Evolutionary conservation across 2,797 vertebrate genomes (phyloP), one percentile per base, ranked within the genome.

Genomic region (Thalassophryne amazonica): DNA sequence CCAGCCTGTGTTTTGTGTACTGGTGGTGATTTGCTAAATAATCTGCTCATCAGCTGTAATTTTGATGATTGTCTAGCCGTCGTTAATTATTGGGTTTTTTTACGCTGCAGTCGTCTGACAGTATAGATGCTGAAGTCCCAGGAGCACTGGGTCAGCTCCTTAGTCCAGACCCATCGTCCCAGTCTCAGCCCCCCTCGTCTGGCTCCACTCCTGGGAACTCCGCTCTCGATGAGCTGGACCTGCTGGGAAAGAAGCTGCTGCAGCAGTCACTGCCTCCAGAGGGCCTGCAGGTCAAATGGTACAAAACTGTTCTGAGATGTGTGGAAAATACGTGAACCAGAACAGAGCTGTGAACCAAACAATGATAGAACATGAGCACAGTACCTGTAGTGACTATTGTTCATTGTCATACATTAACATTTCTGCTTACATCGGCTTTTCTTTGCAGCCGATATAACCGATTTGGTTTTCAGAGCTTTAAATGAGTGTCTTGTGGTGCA

Each of bases 231-330:
- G 95, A 97, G 78, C 86, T 99, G 65, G 97, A 99, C 71, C 85
- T 95, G 56, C 86, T 99, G 74, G 97, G 97, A 43, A 99, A 98
- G 85, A 93, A 93, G 0, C 88, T 99, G 41, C 77, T 99, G 63
- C 95, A 98, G 78, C 95, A 99, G 85, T 97, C 96, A 0, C 85
- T 99, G 72, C 97, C 97, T 49, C 95, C 96, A 1, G 95, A 94
- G 61, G 91, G 91, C 18, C 92, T 93, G 18, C 96, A 98, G 87
- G 91, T 99, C 83, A 95, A 94, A 91, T 99, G 97, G 97, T 99
- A 87, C 10, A n/a, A 3, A 15, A 27, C 5, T 1, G 8, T 31
- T 19, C 4, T 18, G 7, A n/a, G 31, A 4, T 20, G n/a, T 27
- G 8, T 28, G 17, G 18, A 30, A 20, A 41, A 15, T 22, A 3